Conservation (phyloP, 2,888 invertebrate genomes). For the Coleophora deauratella region DNA sequence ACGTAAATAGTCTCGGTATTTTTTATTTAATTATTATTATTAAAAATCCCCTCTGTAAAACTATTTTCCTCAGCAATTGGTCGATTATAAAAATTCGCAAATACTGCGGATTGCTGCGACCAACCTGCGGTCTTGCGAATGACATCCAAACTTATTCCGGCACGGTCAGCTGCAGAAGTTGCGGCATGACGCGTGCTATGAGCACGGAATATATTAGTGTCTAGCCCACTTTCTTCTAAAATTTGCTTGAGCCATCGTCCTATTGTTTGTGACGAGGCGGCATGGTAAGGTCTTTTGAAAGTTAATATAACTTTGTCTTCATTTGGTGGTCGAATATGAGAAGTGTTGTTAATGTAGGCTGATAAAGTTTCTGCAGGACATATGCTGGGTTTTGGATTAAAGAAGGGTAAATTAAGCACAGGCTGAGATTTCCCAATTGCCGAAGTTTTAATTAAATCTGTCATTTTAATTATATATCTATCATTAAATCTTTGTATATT, state of each 20-base stretch:
- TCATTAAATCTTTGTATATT: conserved; percentile 8
- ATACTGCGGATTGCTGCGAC: neutral
- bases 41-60: too few relatives aligned
- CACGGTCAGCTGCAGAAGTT: conserved; percentile 11
- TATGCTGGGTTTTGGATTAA: conserved; percentile 1
- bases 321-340: neutral
- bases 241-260: conserved; percentile 9
- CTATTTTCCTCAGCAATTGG: neutral
- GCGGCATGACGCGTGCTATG: conserved; percentile 14
- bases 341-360: conserved; percentile 4
- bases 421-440: conserved; percentile 9
- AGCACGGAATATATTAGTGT: conserved; percentile 5
- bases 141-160: neutral
- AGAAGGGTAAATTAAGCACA: conserved; percentile 5
- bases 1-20: too few relatives aligned
- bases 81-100: neutral
- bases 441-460: conserved; percentile 13
- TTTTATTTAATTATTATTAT: too few relatives aligned
- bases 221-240: conserved; percentile 4
- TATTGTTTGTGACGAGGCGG: conserved; percentile 9
- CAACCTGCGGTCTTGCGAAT: neutral
- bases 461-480: conserved; percentile 7
- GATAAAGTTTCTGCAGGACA: conserved; percentile 3
- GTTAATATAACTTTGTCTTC: conserved; percentile 1
- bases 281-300: conserved; percentile 3